Conservation (phyloP, 2,888 invertebrate species). For the Herminia tarsipennalis region DNA sequence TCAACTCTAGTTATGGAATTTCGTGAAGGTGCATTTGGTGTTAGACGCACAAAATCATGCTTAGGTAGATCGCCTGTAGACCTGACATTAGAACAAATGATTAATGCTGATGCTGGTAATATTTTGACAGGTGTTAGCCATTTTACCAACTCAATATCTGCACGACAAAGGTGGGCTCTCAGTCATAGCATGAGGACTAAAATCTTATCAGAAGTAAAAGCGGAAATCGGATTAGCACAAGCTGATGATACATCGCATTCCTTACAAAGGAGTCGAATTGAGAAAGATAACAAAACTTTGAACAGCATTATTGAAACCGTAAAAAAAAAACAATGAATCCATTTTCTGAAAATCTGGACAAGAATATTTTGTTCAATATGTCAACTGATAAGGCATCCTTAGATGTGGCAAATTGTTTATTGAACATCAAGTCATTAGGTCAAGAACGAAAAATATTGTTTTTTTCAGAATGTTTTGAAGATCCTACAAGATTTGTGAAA, state of each 20-base stretch:
- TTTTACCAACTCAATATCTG: slow-evolving; percentile 19
- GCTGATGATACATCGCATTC: slow-evolving; percentile 5
- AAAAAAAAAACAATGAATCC: slow-evolving; percentile 8
- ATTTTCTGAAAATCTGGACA: slow-evolving; percentile 1
- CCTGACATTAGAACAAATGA: slow-evolving; percentile 25
- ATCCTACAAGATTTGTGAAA: slow-evolving; percentile 40
- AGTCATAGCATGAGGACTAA: slow-evolving; percentile 15
- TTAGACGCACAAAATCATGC: slow-evolving; percentile 19
- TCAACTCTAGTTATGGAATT: slow-evolving; percentile 15
- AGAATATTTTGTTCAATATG: slow-evolving; percentile 7
- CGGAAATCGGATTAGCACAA: not conserved
- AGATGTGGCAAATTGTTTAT: slow-evolving; percentile 46
- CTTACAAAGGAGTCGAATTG: slow-evolving; percentile 3
- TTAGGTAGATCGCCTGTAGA: slow-evolving; percentile 24
- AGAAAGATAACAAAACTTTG: slow-evolving; percentile 5
- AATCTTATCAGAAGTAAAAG: slow-evolving; percentile 7
- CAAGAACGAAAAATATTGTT: slow-evolving; percentile 39
- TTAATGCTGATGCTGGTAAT: slow-evolving; percentile 27
- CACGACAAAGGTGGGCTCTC: slow-evolving; percentile 17
- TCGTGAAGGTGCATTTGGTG: slow-evolving; percentile 17
- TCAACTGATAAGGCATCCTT: slow-evolving; percentile 4
- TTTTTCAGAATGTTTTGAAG: slow-evolving; percentile 36
- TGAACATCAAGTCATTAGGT: slow-evolving; percentile 39
- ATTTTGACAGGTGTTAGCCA: slow-evolving; percentile 14
- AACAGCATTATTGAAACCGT: slow-evolving; percentile 3